Base-by-base conservation (phyloP, 2,888 invertebrate genomes). In the Ornithoptera alexandrae region DNA sequence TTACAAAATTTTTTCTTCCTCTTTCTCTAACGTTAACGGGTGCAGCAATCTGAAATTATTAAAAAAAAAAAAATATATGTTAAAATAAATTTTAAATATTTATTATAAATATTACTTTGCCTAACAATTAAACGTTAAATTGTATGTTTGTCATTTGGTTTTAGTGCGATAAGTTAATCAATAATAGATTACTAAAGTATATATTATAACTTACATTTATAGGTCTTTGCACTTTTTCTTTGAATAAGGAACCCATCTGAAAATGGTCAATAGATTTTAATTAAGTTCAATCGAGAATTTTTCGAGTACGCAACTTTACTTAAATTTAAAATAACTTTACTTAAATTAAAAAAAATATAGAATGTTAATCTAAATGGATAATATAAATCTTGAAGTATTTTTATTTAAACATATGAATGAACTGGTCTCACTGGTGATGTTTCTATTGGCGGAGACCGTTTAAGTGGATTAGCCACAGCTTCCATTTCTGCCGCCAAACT, bases 211-310 rank as follows among this genome's bases (percentile, higher is more conserved):
- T 30, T 58, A 67, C 67, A 30, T 56, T 42, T 36, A 61, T 69
- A 17, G 65, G 20, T 65, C 20, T 60, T 12, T 56, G 60, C n/a
- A 72, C 72, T 64, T 66, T 71, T 2, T 73, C 65, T 65, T 76
- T 74, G 15, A 78, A 65, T 20, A 79, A 58, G n/a, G 77, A 77
- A 20, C 79, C 81, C 79, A 78, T 78, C 81, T 81, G 75, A 56
- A 71, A 65, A 65, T 1, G 15, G 12, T 46, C 1, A 46, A 46
- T 4, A 46, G 46, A 15, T 15, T 46, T 46, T 46, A 15, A 46
- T 12, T 46, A 1, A 46, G 15, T 46, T 46, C 15, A 12, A 46
- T 12, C 15, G 2, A 46, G 4, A 12, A 1, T 15, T 46, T 46
- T 46, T 46, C 12, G 15, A 46, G 30, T 30, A 30, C 3, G 30